Base-by-base conservation (phyloP, 2,888 invertebrate genomes). In the Xanthostigma xanthostigma region DNA sequence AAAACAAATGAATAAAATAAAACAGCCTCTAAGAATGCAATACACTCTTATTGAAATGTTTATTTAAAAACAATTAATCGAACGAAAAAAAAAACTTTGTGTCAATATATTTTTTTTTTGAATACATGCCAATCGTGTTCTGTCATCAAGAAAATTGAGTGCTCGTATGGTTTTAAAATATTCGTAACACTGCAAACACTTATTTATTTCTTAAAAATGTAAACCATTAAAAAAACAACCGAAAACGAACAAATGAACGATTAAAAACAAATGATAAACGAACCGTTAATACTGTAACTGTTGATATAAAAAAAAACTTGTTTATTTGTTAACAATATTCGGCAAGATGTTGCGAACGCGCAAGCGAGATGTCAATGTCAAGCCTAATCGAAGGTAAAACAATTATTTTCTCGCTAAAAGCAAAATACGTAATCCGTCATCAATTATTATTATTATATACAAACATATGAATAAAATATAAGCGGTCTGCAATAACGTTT, bases 281-380 rank as follows among this genome's bases (percentile, higher is more conserved):
- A 27, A 27, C 27, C 27, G 27, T 27, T 27, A 27, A 27, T 6
- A 27, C 27, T 27, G 27, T 27, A 3, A 27, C 27, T 27, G 27
- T 27, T 27, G 27, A 27, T 27, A 27, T 27, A 27, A 27, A 43
- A 9, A n/a, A 27, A 43, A 12, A 33, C 8, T 43, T 17, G 4
- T 17, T 17, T 17, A 17, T 17, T 27, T 27, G 1, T 27, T 27
- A 27, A 27, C 27, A 27, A 27, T 27, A 27, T 5, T 27, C 27
- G 27, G 3, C 6, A 27, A 27, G 59, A 90, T 91, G 90, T 74
- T 91, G 72, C 81, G 91, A 63, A 82, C 88, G 64, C 76, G 89
- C 59, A 77, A 89, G 62, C 79, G 84, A 59, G 90, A 90, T 74
- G 83, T 84, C 71, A 88, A 88, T 73, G 78, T 87, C 73, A 90